Percentiles rank a stretch among this genome's conserved stretches.
phyloP scores from a whole-genome alignment of 2,888 invertebrate genomes.

The Brenthis hecate region DNA sequence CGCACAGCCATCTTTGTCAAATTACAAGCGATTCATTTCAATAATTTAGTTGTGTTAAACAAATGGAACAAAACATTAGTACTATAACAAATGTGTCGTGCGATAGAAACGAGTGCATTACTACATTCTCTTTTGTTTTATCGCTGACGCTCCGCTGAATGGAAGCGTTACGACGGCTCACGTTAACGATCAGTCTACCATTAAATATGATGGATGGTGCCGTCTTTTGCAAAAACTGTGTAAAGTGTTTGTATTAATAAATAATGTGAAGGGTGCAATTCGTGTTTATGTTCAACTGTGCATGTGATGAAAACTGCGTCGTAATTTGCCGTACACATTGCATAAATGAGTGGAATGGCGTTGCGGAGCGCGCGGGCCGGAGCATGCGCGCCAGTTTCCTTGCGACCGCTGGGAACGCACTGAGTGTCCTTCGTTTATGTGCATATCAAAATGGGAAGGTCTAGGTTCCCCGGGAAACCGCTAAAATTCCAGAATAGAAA shows the following conservation, averaged over 20 bases:
- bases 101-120: conserved; percentile 63
- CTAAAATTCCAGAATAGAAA: conserved; percentile 93
- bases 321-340: conserved; percentile 80
- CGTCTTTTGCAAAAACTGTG: conserved; percentile 76
- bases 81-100: conserved; percentile 61
- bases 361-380: conserved; percentile 80
- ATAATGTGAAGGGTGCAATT: conserved; percentile 72
- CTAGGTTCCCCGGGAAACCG: conserved; percentile 94
- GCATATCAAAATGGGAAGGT: conserved; percentile 88
- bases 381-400: conserved; percentile 81
- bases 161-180: conserved; percentile 72
- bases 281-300: conserved; percentile 69
- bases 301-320: conserved; percentile 76
- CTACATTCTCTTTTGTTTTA: conserved; percentile 81
- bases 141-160: conserved; percentile 75
- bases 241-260: conserved; percentile 71
- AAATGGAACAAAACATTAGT: conserved; percentile 68
- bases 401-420: conserved; percentile 76
- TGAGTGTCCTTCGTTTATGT: conserved; percentile 81
- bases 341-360: conserved; percentile 81
- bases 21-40: conserved; percentile 75
- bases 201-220: conserved; percentile 79
- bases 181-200: conserved; percentile 76
- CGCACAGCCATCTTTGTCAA: conserved; percentile 82
- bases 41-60: conserved; percentile 63